Base-by-base conservation (phyloP, 2,888 invertebrate genomes). In the Thymelicus acteon region DNA sequence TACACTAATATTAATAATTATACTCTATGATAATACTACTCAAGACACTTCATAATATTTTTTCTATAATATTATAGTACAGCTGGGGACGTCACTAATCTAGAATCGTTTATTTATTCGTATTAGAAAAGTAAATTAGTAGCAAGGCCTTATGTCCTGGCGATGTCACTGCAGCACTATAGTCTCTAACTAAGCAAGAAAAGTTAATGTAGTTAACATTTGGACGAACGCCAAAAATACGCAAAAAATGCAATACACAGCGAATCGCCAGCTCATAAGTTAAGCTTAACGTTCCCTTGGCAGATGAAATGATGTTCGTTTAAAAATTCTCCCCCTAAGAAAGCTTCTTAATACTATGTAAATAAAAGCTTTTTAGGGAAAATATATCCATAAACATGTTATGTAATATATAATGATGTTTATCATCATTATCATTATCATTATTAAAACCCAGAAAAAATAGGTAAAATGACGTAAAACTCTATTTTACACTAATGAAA, bases 181-280 rank as follows among this genome's bases (percentile, higher is more conserved):
- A 31, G 31, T 31, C 31, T 31, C 72, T 72, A 60, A 68, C 64
- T 60, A 68, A 60, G 63, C 60, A 60, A 68, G 64, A 72, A 75
- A 71, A 71, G 67, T 73, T 67, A 73, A 75, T 75, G 66, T 72
- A 52, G 70, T 66, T 57, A 61, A 70, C 72, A 74, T 79, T 80
- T 87, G 86, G 86, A 75, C 37, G 31, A 24, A 10, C 67, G 84
- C 87, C 88, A 88, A 79, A 76, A 73, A 69, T 52, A 71, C 71
- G 71, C 67, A 68, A 75, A 77, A 79, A 80, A 78, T 78, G 78
- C 66, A 75, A 79, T 75, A 74, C 73, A 62, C 74, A 75, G 67
- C 71, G 74, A 74, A 78, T 77, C 74, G 73, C 72, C 75, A 76
- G 74, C 73, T 75, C 76, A 74, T 78, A 77, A 77, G 71, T 78